Conservation (phyloP, 1,140 invertebrate genomes). For the Sarcophaga peregrina region DNA sequence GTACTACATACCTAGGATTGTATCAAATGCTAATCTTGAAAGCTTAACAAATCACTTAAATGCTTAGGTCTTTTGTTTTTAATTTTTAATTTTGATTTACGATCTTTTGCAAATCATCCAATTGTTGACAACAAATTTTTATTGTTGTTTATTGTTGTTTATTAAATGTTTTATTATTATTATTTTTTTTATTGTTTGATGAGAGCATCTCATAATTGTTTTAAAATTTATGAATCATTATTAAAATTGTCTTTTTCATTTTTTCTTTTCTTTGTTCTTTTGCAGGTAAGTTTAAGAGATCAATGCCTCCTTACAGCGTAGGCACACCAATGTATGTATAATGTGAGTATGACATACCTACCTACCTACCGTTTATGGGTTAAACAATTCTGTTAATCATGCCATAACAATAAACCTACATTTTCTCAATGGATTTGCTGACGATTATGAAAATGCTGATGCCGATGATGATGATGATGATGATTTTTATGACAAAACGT, state of each 20-base stretch:
- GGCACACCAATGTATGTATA: neutral
- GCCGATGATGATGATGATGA: neutral
- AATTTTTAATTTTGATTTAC: no score
- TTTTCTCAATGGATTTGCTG: neutral
- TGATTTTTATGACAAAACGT: conserved; percentile 3
- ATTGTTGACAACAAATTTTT: no score
- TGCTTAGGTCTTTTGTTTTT: no score
- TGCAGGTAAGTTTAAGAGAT: conserved; percentile 7
- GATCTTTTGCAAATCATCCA: no score
- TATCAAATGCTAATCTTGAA: no score
- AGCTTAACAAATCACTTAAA: no score
- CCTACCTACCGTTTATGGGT: neutral
- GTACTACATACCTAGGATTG: no score
- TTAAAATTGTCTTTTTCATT: neutral
- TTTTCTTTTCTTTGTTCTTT: neutral
- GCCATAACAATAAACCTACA: neutral
- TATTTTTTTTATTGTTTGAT: neutral
- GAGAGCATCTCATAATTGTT: neutral
- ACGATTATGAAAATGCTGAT: no score
- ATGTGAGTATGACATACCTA: neutral
- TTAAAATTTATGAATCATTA: neutral
- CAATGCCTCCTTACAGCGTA: neutral
- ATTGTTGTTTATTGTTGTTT: no score
- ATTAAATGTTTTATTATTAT: no score
- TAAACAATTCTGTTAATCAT: conserved; percentile 3